A percentile compares a stretch with the other conserved stretches of the same genome.
Evolutionary conservation across 1,140 invertebrate genomes (phyloP).

Genomic region (Papilio helenus): DNA sequence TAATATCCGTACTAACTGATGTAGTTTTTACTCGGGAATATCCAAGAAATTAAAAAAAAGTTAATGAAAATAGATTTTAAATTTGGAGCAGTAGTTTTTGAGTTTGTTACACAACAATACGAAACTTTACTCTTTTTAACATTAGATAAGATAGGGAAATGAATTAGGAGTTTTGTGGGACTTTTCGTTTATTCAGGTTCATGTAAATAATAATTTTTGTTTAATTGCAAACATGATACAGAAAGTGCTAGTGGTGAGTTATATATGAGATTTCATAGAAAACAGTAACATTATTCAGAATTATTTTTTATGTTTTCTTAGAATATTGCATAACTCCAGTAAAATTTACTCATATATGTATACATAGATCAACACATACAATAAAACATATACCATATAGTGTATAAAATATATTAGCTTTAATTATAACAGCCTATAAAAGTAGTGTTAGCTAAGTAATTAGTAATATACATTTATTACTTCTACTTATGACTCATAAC

Average conservation of each 20-base stretch:
- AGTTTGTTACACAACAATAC: neutral
- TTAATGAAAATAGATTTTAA: neutral
- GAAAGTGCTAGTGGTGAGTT: constrained; percentile 28
- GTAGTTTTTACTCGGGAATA: too few species aligned
- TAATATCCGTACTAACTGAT: too few species aligned
- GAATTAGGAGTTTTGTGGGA: neutral
- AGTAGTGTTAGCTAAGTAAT: neutral
- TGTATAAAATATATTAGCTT: neutral
- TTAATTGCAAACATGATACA: constrained; percentile 29
- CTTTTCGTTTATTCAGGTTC: neutral
- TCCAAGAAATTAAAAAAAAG: too few species aligned
- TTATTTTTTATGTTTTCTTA: neutral
- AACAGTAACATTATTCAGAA: neutral
- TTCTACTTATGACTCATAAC: neutral
- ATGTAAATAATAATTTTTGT: constrained; percentile 49
- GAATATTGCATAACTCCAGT: neutral
- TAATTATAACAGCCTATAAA: neutral
- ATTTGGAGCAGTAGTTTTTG: too few species aligned
- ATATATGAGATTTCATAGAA: neutral
- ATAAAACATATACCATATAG: neutral
- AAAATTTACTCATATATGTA: neutral
- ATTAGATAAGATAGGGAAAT: neutral
- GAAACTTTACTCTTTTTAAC: too few species aligned
- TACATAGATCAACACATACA: neutral
- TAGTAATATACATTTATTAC: neutral